Evolutionary conservation across 2,113 vertebrate species (phyloP).

Genomic region (Porphyrio hochstetteri): DNA sequence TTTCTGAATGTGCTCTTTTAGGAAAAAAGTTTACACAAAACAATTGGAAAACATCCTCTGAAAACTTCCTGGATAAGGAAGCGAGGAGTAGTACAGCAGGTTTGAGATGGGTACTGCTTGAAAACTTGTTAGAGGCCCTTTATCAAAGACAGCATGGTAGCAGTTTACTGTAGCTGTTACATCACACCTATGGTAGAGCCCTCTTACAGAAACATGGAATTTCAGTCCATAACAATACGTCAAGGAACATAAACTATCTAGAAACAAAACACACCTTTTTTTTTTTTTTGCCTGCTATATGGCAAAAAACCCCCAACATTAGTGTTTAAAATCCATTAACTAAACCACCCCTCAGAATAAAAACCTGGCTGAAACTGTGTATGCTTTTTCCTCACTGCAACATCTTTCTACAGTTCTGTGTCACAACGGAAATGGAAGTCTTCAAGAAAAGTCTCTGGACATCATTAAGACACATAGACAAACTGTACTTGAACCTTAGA

Average conservation of each 20-base stretch:
- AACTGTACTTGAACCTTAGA: background rate
- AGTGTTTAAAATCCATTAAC: background rate
- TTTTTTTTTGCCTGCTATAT: background rate
- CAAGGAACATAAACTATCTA: background rate
- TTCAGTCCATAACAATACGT: rapidly evolving
- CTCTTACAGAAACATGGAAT: background rate
- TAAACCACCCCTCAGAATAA: background rate
- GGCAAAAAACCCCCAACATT: background rate
- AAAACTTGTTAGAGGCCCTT: background rate
- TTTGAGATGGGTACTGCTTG: background rate
- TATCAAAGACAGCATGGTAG: background rate
- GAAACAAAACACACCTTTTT: rapidly evolving
- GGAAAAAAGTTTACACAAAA: background rate
- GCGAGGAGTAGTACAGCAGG: background rate
- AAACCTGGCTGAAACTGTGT: background rate
- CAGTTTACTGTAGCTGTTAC: background rate
- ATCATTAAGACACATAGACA: background rate
- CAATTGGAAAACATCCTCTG: background rate
- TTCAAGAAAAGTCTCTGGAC: background rate
- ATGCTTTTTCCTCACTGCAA: background rate
- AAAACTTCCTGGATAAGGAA: background rate
- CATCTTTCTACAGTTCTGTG: background rate
- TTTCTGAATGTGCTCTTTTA: background rate
- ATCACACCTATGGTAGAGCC: background rate
- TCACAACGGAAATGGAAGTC: background rate